Percentiles rank a stretch among this genome's conserved stretches.
Conservation (phyloP, 2,888 invertebrate species). For the Thymelicus lineola region DNA sequence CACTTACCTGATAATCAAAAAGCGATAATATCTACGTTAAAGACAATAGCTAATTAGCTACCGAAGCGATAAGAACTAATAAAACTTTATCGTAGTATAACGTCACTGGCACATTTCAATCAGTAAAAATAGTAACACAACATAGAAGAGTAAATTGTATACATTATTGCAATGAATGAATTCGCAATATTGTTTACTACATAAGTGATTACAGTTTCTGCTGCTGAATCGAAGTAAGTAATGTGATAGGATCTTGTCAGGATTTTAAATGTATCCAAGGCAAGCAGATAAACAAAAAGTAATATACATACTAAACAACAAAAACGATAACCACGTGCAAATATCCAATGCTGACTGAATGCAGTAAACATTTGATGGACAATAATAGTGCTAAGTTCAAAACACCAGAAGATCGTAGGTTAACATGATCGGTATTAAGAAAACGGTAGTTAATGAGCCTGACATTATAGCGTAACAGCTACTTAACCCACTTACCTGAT, state of each 20-base stretch:
- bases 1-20: slow-evolving; percentile 39
- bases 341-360: neutral
- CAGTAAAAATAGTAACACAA: neutral
- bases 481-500: slow-evolving; percentile 42
- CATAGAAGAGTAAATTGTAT: too few species aligned
- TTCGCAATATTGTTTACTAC: too few species aligned
- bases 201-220: too few species aligned
- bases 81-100: slow-evolving; percentile 24
- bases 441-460: slow-evolving; percentile 7
- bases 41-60: slow-evolving; percentile 19
- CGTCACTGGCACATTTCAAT: slow-evolving; percentile 12
- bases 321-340: too few species aligned
- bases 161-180: too few species aligned
- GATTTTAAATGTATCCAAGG: too few species aligned
- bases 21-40: slow-evolving; percentile 23
- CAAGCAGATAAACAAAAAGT: too few species aligned
- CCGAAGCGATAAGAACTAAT: slow-evolving; percentile 29
- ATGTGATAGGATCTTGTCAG: too few species aligned
- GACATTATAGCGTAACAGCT: slow-evolving; percentile 24
- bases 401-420: neutral
- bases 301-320: too few species aligned
- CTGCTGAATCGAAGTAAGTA: too few species aligned
- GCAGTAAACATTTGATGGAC: neutral
- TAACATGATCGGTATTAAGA: slow-evolving; percentile 18
- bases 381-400: slow-evolving; percentile 4